phyloP scores from a whole-genome alignment of 2,113 vertebrate genomes.

The Burhinus bistriatus region DNA sequence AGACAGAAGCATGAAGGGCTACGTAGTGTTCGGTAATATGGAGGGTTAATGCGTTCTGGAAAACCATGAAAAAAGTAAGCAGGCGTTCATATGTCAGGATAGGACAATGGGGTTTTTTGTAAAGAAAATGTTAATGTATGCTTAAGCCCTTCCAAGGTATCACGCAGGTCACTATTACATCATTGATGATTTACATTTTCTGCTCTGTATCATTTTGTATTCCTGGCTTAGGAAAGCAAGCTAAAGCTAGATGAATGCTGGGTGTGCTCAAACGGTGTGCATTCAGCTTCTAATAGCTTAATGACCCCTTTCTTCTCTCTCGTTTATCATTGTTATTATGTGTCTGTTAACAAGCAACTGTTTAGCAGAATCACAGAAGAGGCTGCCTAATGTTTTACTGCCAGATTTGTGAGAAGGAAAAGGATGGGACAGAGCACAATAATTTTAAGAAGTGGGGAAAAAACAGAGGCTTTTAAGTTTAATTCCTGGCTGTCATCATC shows the following conservation, averaged over 20 bases:
- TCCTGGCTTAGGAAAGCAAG: slow-evolving; percentile 14
- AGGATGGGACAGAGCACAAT: slow-evolving; percentile 12
- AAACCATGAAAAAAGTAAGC: not conserved
- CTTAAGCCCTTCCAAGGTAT: slow-evolving; percentile 40
- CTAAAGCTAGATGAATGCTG: not conserved
- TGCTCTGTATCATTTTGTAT: slow-evolving; percentile 45
- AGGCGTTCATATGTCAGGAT: not conserved
- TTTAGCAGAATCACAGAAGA: slow-evolving; percentile 51
- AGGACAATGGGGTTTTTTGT: slow-evolving; percentile 37
- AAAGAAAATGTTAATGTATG: slow-evolving; percentile 26
- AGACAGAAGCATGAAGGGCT: not conserved
- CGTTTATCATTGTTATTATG: slow-evolving; percentile 65
- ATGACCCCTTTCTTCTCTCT: slow-evolving; percentile 40
- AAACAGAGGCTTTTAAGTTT: slow-evolving; percentile 66
- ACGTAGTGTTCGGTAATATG: not conserved
- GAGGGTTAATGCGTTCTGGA: not conserved
- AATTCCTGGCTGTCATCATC: slow-evolving; percentile 70
- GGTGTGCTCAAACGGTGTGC: not conserved
- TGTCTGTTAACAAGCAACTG: slow-evolving; percentile 64
- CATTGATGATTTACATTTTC: slow-evolving; percentile 64
- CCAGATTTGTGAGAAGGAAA: slow-evolving; percentile 50
- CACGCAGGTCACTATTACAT: slow-evolving; percentile 16
- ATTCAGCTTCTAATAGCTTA: slow-evolving; percentile 43
- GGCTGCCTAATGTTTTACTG: slow-evolving; percentile 45
- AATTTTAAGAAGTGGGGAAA: slow-evolving; percentile 39